Percentiles rank a stretch among this genome's conserved stretches.
Evolutionary conservation across 2,888 invertebrate species (phyloP).

Genomic region (Sisyra terminalis): DNA sequence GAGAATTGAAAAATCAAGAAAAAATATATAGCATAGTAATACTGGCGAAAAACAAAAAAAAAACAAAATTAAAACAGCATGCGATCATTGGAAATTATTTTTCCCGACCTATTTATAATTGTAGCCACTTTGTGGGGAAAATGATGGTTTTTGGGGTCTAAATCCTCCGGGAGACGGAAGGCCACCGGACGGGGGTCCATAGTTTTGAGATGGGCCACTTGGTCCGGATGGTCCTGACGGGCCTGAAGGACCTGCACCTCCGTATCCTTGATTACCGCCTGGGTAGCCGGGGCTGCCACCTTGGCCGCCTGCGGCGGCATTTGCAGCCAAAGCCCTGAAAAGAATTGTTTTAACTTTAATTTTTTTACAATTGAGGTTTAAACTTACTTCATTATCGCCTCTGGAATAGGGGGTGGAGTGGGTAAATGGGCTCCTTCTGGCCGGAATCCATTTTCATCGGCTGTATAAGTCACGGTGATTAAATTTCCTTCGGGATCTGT

Average conservation of each 20-base stretch:
- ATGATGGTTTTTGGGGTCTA: constrained; percentile 7
- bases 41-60: too few relatives aligned
- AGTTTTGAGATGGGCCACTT: background rate
- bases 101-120: constrained; percentile 8
- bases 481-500: constrained; percentile 45
- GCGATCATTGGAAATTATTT: too few relatives aligned
- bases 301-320: constrained; percentile 26
- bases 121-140: constrained; percentile 9
- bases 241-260: constrained; percentile 2
- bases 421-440: constrained; percentile 27
- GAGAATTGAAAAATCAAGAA: too few relatives aligned
- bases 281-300: constrained; percentile 13
- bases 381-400: constrained; percentile 24
- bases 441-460: constrained; percentile 38
- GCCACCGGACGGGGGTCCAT: background rate
- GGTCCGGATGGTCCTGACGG: constrained; percentile 6
- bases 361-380: constrained; percentile 12
- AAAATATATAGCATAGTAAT: too few relatives aligned
- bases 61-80: too few relatives aligned
- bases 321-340: constrained; percentile 31
- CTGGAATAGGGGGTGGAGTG: constrained; percentile 23
- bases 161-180: background rate
- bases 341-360: background rate
- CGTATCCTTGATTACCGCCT: constrained; percentile 7
- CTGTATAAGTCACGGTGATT: constrained; percentile 41